Percentiles rank a stretch among this genome's conserved stretches.
phyloP scores from a whole-genome alignment of 2,888 invertebrate genomes.

The Neoscelio sp. region DNA sequence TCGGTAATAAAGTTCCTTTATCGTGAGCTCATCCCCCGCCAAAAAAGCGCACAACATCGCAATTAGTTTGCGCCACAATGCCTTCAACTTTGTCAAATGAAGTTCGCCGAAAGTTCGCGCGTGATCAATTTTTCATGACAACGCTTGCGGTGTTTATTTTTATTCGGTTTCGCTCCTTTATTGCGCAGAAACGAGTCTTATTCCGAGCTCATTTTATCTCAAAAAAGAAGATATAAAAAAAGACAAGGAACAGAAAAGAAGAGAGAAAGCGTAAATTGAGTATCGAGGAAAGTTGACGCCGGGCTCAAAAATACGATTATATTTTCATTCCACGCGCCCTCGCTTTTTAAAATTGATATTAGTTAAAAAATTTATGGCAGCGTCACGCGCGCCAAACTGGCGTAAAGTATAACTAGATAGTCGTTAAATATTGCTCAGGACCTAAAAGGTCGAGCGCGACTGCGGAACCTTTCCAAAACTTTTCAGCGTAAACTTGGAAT shows the following conservation, averaged over 20 bases:
- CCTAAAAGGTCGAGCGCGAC: slow-evolving; percentile 24
- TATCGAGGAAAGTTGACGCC: slow-evolving; percentile 23
- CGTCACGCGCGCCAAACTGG: slow-evolving; percentile 26
- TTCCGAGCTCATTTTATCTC: slow-evolving; percentile 40
- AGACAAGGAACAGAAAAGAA: neutral
- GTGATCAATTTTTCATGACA: slow-evolving; percentile 60
- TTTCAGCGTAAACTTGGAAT: slow-evolving; percentile 44
- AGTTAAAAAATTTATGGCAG: slow-evolving; percentile 48
- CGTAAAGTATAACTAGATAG: slow-evolving; percentile 49
- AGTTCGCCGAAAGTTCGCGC: slow-evolving; percentile 29
- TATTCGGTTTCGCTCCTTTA: slow-evolving; percentile 50
- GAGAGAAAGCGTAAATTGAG: slow-evolving; percentile 14
- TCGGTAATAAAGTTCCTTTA: slow-evolving; percentile 12
- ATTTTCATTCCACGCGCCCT: slow-evolving; percentile 24
- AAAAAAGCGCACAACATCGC: slow-evolving; percentile 14
- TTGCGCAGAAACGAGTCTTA: slow-evolving; percentile 44
- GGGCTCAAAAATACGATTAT: slow-evolving; percentile 29
- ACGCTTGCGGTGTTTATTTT: slow-evolving; percentile 44
- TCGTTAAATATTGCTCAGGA: slow-evolving; percentile 52
- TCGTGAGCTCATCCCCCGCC: neutral
- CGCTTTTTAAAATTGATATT: slow-evolving; percentile 51
- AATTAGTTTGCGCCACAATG: slow-evolving; percentile 47
- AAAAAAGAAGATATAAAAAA: slow-evolving; percentile 8
- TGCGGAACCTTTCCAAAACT: slow-evolving; percentile 26
- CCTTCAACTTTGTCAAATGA: slow-evolving; percentile 36